These are phyloP conservation scores for Oryzias sinensis DNA, from an alignment of 2,797 vertebrate genomes.

Conservation along the genomic window DNA sequence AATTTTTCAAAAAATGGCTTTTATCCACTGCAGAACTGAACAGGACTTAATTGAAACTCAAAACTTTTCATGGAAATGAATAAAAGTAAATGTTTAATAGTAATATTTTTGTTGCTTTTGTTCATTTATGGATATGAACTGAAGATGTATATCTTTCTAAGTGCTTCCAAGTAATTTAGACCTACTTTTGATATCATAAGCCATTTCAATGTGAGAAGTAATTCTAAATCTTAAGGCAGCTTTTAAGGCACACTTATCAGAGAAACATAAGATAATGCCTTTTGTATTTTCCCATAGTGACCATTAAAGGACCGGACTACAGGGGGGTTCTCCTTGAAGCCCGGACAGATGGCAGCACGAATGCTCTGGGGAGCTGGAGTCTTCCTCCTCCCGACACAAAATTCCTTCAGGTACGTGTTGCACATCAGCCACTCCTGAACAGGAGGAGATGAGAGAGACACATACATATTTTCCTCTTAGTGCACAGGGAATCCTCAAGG, in stretches of 20 bases:
- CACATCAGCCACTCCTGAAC: neutral
- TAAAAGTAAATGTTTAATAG: no score
- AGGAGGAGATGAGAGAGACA: neutral
- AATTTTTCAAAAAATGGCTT: no score
- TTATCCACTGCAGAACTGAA: no score
- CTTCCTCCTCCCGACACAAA: conserved; percentile 65
- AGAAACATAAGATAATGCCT: neutral
- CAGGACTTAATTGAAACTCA: no score
- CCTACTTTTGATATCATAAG: no score
- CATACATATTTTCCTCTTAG: conserved; percentile 29
- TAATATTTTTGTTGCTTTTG: no score
- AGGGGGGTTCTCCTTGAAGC: conserved; percentile 62
- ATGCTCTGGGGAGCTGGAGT: conserved; percentile 61
- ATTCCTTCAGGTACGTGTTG: conserved; percentile 57
- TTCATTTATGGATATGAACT: no score
- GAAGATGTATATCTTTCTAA: no score
- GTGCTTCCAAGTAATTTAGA: no score
- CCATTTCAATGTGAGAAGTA: no score
- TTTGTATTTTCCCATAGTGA: conserved; percentile 47
- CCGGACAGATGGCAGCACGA: conserved; percentile 26
- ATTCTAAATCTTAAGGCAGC: no score
- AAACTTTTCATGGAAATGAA: no score
- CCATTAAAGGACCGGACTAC: conserved; percentile 59
- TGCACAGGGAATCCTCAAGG: conserved; percentile 60
- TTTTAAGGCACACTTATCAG: neutral